phyloP scores from a whole-genome alignment of 2,113 vertebrate genomes.

The Bagarius yarrelli region DNA sequence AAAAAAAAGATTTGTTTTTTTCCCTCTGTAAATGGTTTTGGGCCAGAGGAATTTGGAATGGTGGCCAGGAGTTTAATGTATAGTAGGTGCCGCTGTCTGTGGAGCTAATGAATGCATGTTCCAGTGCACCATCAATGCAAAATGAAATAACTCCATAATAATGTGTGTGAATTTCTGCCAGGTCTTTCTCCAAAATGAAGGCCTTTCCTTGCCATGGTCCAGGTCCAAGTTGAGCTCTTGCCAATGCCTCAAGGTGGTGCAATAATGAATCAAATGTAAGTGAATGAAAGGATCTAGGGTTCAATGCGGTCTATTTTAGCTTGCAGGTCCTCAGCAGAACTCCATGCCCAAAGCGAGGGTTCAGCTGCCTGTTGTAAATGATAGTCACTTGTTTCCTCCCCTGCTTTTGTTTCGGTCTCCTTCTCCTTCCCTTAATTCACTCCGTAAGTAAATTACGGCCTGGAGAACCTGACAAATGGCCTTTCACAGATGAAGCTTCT shows the following conservation, averaged over 20 bases:
- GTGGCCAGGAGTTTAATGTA: neutral
- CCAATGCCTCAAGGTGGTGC: slow-evolving; percentile 53
- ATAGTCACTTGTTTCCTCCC: slow-evolving; percentile 34
- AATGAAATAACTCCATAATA: slow-evolving; percentile 8
- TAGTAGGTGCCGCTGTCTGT: slow-evolving; percentile 1
- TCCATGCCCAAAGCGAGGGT: slow-evolving; percentile 53
- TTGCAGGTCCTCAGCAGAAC: slow-evolving; percentile 53
- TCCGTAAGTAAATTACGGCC: slow-evolving; percentile 63
- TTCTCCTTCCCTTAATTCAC: slow-evolving; percentile 38
- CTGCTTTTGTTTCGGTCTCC: slow-evolving; percentile 10
- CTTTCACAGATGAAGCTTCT: slow-evolving; percentile 60
- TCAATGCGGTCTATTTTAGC: slow-evolving; percentile 51
- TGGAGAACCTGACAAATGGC: slow-evolving; percentile 59
- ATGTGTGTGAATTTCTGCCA: slow-evolving; percentile 13
- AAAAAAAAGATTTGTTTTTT: neutral
- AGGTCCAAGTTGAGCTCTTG: slow-evolving; percentile 38
- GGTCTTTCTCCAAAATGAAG: slow-evolving; percentile 29
- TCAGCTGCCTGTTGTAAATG: slow-evolving; percentile 55
- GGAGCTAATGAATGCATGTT: slow-evolving; percentile 5
- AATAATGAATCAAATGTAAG: slow-evolving; percentile 55
- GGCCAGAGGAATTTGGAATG: slow-evolving; percentile 10
- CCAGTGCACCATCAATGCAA: neutral
- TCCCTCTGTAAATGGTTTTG: neutral
- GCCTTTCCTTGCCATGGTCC: slow-evolving; percentile 41
- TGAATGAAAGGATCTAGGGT: slow-evolving; percentile 48